A percentile compares a stretch with the other conserved stretches of the same genome.
Evolutionary conservation across 2,113 vertebrate species (phyloP).

Genomic region (Nanorana parkeri): DNA sequence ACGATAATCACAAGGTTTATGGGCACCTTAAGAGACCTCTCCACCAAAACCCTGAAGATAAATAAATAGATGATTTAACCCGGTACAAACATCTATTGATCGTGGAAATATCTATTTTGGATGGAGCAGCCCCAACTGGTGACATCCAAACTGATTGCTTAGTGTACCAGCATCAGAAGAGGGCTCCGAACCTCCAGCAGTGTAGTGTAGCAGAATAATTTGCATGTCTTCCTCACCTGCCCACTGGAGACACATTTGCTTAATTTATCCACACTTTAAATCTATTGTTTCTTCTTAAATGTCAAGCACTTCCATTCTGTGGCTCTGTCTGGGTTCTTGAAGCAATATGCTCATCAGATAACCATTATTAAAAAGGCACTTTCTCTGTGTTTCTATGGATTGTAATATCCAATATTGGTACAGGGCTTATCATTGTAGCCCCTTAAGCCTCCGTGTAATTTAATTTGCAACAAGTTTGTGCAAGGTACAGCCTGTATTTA

Average conservation of each 20-base stretch:
- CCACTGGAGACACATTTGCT: background rate
- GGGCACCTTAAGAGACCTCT: too few relatives aligned
- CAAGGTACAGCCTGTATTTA: background rate
- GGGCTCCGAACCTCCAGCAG: too few relatives aligned
- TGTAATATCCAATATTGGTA: conserved; percentile 26
- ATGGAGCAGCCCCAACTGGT: too few relatives aligned
- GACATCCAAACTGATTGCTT: too few relatives aligned
- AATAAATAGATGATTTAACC: too few relatives aligned
- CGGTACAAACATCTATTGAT: too few relatives aligned
- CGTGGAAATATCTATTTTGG: too few relatives aligned
- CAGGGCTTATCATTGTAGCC: background rate
- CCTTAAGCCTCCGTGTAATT: background rate
- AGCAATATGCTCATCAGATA: background rate
- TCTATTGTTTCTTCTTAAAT: conserved; percentile 16
- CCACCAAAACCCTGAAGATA: too few relatives aligned
- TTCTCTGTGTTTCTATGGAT: background rate
- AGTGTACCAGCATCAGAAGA: too few relatives aligned
- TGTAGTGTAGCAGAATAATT: too few relatives aligned
- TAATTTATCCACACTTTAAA: conserved; percentile 1
- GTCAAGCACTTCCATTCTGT: conserved; percentile 11
- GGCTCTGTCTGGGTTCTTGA: background rate
- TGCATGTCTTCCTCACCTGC: background rate
- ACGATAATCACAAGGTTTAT: too few relatives aligned
- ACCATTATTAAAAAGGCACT: background rate
- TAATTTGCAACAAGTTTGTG: conserved; percentile 28